Conservation (phyloP, 2,113 vertebrate species). For the Xenopus tropicalis region DNA sequence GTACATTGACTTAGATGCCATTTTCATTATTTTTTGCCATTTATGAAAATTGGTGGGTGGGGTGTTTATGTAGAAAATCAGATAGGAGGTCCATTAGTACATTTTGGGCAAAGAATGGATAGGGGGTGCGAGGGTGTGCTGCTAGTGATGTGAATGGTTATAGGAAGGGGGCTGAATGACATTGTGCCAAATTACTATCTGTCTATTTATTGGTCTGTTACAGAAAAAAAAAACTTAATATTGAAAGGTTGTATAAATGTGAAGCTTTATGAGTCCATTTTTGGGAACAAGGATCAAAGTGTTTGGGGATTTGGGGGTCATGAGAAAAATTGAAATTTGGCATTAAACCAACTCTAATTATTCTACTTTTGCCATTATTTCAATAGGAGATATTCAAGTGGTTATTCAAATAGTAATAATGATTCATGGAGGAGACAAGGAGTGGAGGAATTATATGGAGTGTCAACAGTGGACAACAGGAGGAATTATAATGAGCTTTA, state of each 20-base stretch:
- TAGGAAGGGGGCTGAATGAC: slow-evolving; percentile 15
- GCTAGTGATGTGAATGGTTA: slow-evolving; percentile 19
- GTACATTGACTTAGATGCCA: neutral
- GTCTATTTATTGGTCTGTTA: slow-evolving; percentile 45
- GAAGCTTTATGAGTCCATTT: slow-evolving; percentile 3
- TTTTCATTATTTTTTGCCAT: neutral
- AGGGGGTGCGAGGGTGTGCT: slow-evolving; percentile 15
- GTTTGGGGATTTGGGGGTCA: slow-evolving; percentile 22
- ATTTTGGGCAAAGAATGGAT: slow-evolving; percentile 23
- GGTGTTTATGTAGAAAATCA: neutral
- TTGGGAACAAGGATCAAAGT: neutral
- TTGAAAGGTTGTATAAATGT: slow-evolving; percentile 23
- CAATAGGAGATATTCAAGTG: neutral
- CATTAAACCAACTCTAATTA: slow-evolving; percentile 37
- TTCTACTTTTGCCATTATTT: neutral
- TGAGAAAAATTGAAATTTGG: slow-evolving; percentile 25
- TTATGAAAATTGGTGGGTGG: neutral
- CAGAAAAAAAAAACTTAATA: slow-evolving; percentile 1
- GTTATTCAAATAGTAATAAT: too few relatives aligned
- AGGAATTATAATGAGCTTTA: neutral
- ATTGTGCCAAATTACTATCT: slow-evolving; percentile 44
- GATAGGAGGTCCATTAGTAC: slow-evolving; percentile 9
- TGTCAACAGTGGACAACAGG: too few relatives aligned
- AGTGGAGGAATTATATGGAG: too few relatives aligned
- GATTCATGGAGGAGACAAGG: too few relatives aligned